These are phyloP conservation scores for Conomelus anceps DNA, from an alignment of 2,888 invertebrate species.

Conservation along the genomic window DNA sequence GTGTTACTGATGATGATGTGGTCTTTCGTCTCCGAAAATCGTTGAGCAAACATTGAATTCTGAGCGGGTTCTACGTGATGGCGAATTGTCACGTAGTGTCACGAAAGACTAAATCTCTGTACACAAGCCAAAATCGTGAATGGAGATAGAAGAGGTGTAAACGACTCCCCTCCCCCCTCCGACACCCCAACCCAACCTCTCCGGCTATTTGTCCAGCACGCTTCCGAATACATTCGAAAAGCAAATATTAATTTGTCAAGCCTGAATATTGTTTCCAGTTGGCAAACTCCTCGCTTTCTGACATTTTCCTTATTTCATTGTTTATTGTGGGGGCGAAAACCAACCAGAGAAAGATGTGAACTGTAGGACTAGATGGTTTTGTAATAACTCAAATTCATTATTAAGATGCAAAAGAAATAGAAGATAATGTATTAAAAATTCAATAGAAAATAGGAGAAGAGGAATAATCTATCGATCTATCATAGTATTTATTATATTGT, in stretches of 20 bases:
- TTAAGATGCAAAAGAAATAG: too few relatives aligned
- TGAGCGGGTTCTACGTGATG: not conserved
- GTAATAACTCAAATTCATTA: not conserved
- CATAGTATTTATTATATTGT: too few relatives aligned
- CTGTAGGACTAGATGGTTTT: too few relatives aligned
- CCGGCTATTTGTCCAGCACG: not conserved
- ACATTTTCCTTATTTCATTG: not conserved
- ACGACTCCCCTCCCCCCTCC: not conserved
- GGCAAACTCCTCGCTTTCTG: not conserved
- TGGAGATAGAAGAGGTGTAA: not conserved
- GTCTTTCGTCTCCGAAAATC: not conserved
- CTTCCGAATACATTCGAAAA: slow-evolving; percentile 3
- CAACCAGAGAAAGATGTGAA: not conserved
- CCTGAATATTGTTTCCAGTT: not conserved
- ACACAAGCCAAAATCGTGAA: not conserved
- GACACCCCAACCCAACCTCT: not conserved
- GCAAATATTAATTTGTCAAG: slow-evolving; percentile 6
- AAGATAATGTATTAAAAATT: too few relatives aligned
- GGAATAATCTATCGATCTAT: too few relatives aligned
- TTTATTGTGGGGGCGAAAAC: not conserved
- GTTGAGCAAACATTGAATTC: not conserved
- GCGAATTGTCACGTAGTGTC: not conserved
- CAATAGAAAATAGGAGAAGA: too few relatives aligned
- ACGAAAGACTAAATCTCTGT: not conserved
- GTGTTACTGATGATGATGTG: not conserved